phyloP scores from a whole-genome alignment of 2,797 vertebrate genomes.

The Alauda arvensis region DNA sequence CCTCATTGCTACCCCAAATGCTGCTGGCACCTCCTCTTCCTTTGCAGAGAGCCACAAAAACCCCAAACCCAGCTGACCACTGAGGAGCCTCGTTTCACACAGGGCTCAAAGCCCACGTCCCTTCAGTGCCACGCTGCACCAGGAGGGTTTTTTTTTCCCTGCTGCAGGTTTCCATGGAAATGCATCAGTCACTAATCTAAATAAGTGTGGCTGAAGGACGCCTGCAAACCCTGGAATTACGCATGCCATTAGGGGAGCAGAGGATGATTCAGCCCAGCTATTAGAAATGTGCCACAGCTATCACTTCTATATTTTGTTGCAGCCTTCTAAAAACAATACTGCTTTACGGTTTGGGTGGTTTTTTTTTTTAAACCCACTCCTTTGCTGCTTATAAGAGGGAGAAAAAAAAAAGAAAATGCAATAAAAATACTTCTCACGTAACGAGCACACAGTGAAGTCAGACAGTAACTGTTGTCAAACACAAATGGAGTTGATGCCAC shows the following conservation, averaged over 20 bases:
- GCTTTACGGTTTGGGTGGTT: background rate
- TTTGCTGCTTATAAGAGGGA: background rate
- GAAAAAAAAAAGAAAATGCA: background rate
- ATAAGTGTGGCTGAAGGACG: constrained; percentile 80
- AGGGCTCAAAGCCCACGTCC: constrained; percentile 65
- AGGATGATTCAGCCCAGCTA: constrained; percentile 70
- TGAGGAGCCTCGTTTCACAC: constrained; percentile 43
- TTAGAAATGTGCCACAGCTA: constrained; percentile 62
- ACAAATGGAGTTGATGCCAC: background rate
- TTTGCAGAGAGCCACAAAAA: background rate
- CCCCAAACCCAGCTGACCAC: background rate
- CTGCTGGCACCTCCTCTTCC: background rate
- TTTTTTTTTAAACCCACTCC: constrained; percentile 39
- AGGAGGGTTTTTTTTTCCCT: constrained; percentile 63
- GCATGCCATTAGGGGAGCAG: constrained; percentile 71
- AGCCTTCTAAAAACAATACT: constrained; percentile 53
- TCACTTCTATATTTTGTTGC: constrained; percentile 37
- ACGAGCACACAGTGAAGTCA: constrained; percentile 26
- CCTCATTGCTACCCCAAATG: background rate
- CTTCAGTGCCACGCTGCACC: constrained; percentile 74
- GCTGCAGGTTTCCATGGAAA: constrained; percentile 88
- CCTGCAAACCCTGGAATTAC: constrained; percentile 75
- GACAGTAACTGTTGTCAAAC: background rate
- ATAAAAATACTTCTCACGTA: constrained; percentile 40
- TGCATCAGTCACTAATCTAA: constrained; percentile 85